A percentile compares a stretch with the other conserved stretches of the same genome.
Conservation (phyloP, 2,113 vertebrate species). For the Hippocampus barbouri region DNA sequence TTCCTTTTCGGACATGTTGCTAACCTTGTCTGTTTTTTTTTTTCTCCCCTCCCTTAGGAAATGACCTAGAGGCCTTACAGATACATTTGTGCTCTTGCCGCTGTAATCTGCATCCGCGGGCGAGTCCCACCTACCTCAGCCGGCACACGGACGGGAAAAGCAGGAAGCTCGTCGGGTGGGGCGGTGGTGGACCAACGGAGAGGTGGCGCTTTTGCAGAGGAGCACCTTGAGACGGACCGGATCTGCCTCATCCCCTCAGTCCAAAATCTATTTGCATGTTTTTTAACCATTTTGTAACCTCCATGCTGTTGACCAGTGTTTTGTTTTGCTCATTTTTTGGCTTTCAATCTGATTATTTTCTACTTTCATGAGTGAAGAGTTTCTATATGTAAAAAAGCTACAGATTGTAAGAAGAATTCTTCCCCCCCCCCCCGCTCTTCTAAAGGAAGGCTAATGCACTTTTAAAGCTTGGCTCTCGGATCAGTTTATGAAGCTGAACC, state of each 20-base stretch:
- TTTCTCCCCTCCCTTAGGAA: constrained; percentile 78
- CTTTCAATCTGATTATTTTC: constrained; percentile 60
- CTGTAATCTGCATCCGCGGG: constrained; percentile 76
- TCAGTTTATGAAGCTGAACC: constrained; percentile 40
- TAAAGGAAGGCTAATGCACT: constrained; percentile 67
- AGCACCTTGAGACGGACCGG: constrained; percentile 83
- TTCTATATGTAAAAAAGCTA: constrained; percentile 44
- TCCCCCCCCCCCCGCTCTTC: constrained; percentile 18
- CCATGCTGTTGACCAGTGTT: constrained; percentile 88
- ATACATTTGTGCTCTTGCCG: constrained; percentile 82
- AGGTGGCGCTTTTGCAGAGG: constrained; percentile 65
- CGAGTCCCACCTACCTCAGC: constrained; percentile 92
- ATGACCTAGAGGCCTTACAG: constrained; percentile 98
- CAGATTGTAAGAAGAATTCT: constrained; percentile 48
- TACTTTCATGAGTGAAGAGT: constrained; percentile 58
- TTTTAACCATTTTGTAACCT: constrained; percentile 19
- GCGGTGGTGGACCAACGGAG: constrained; percentile 61
- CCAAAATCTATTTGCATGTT: constrained; percentile 35
- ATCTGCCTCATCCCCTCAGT: constrained; percentile 73
- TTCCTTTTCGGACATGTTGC: constrained; percentile 54
- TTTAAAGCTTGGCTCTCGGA: constrained; percentile 44
- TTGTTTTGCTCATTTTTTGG: constrained; percentile 63
- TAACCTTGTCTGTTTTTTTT: constrained; percentile 63
- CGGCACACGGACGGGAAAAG: constrained; percentile 62
- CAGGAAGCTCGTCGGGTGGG: constrained; percentile 66